Evolutionary conservation across 2,888 invertebrate genomes (phyloP), one percentile per base, ranked within the genome.

Genomic region (Teinopalpus imperialis): DNA sequence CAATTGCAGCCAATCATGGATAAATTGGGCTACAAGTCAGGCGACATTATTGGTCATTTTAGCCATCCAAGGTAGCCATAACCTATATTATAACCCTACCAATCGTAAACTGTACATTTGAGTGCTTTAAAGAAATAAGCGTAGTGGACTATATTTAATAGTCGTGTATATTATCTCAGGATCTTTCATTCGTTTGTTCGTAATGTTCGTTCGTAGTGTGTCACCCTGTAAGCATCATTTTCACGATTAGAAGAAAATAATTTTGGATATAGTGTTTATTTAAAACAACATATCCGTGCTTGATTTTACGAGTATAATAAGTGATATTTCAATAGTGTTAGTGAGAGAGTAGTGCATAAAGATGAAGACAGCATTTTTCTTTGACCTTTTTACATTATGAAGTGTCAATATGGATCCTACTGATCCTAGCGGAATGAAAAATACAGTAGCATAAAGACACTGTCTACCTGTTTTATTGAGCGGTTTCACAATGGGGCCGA

Each of bases 401-500:
- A 57, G 73, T 79, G 73, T 76, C 79, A 80, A 72, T 74, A 77
- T 64, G 74, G 73, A 71, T 66, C 60, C 61, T 74, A 77, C 63
- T 74, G 73, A 71, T 66, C 60, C 61, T 66, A 63, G 61, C 57
- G 59, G 56, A 62, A 68, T 63, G 57, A 69, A 57, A 65, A 63
- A 66, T 56, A 52, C 61, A 61, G 63, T 66, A 67, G 68, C 61
- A 54, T 57, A 60, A 62, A 64, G 65, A 63, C 61, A 69, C 65
- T 56, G 56, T 57, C 69, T 70, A 69, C 72, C 68, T 62, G 67
- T 73, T 79, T 76, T 74, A 73, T 74, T 61, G 56, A 66, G 65
- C 68, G 69, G 59, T 65, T 82, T 78, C 76, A 86, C 80, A 82
- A 87, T 88, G 87, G 80, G 77, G 70, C 77, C 77, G 61, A 73